Evolutionary conservation across 2,113 vertebrate species (phyloP).

Genomic region (Bungarus multicinctus): DNA sequence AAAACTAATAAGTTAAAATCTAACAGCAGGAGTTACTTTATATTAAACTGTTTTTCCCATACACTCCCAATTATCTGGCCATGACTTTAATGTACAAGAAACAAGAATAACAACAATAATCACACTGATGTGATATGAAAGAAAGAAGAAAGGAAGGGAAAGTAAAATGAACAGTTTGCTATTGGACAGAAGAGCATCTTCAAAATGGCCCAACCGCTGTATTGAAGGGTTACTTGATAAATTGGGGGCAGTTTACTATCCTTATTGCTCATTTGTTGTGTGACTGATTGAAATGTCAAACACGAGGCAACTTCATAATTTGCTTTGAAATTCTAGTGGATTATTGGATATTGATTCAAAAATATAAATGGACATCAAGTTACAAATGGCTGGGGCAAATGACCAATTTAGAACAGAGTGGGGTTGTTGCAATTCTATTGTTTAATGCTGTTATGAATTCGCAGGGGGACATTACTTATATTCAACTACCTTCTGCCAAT

Average conservation of each 20-base stretch:
- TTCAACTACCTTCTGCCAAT: not conserved
- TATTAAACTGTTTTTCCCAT: not conserved
- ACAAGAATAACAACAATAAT: not conserved
- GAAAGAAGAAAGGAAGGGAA: not conserved
- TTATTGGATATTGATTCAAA: slow-evolving; percentile 21
- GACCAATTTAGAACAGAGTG: slow-evolving; percentile 32
- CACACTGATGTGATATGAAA: not conserved
- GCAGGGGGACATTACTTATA: slow-evolving; percentile 8
- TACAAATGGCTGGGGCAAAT: not conserved
- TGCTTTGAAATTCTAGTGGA: not conserved
- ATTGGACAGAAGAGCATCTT: not conserved
- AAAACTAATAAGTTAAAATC: not conserved
- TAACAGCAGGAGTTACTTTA: not conserved
- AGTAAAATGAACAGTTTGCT: not conserved
- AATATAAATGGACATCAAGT: not conserved
- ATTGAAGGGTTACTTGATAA: not conserved
- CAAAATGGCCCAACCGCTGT: not conserved
- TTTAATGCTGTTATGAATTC: not conserved
- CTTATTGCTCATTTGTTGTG: not conserved
- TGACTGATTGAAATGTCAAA: not conserved
- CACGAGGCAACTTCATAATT: not conserved
- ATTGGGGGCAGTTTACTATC: not conserved
- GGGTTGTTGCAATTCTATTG: not conserved
- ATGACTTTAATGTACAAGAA: not conserved
- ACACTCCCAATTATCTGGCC: not conserved